Evolutionary conservation across 1,140 invertebrate species (phyloP), one percentile per base, ranked within the genome.

Genomic region (Drosophila funebris): DNA sequence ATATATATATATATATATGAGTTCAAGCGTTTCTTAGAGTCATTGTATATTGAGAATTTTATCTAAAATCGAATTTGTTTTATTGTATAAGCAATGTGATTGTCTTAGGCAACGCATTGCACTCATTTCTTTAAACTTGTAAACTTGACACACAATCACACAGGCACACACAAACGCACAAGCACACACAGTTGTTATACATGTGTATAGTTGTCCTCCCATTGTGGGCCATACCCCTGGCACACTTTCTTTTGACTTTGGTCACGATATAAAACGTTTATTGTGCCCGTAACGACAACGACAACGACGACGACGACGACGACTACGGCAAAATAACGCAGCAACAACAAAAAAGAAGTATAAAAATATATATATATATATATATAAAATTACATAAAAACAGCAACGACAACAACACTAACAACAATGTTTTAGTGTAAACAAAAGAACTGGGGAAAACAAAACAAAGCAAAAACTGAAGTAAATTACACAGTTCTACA

Each of bases 261-360:
- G 82, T 87, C 78, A 87, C 82, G 82, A 87, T 88, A 87, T 73
- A 82, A 88, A 88, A 78, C 82, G 83, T 87, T 87, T 87, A 88
- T 88, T 88, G 78, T 87, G 68, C 71, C 58, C 83, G 46, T 73
- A 69, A 69, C 76, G 73, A 60, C 63, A 63, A 69, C 73, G 70
- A 53, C 41, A 11, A 39, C 13, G 14, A 39, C 22, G 22, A 22
- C 22, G 22, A 22, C 22, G 41, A 44, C 62, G 73, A 58, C 22
- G 22, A 22, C 22, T 16, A 44, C 62, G 73, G 54, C 76, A 68
- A 66, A 80, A 63, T 63, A 54, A 39, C 37, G 53, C 39, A 58
- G 41, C 48, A 63, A 48, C 43, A 70, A 43, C 53, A 62, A 67
- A 56, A 68, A 29, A 29, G 57, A 68, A 41, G 41, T 61, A 70